Evolutionary conservation across 35 echinoderm and acorn worm genomes (phyloP), one percentile per base, ranked within the genome.

Genomic region (Nesometra sesokonis): DNA sequence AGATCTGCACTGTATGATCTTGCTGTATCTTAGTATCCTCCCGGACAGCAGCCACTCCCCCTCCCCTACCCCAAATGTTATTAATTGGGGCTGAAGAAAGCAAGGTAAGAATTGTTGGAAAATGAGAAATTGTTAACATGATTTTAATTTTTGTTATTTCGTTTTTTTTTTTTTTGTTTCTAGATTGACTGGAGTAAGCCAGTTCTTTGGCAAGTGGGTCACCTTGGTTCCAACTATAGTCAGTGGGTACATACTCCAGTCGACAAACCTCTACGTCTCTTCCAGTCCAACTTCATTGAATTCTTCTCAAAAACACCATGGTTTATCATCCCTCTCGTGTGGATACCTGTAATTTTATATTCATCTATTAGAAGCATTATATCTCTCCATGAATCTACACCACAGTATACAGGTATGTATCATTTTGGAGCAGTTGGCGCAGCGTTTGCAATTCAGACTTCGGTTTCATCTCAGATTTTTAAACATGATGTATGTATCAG

Each of bases 181-280:
- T 3, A 47, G 83, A 76, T 86, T 30, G 84, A 86, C 32, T 86
- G 77, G 33, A 57, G 17, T 8, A 67, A 86, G 32, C 84, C 84
- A 11, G 47, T 86, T 13, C 77, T 86, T 23, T 86, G 84, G 84
- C 84, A 86, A 77, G 84, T 76, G 32, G 17, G 33, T 32, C 32
- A 77, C 31, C 84, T 86, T 31, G 84, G 84, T 32, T 31, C 52
- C 30, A 86, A 86, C 11, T 86, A 86, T 29, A 76, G 77, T 33
- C 21, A 57, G 27, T 86, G 84, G 84, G 77, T 76, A 34, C 84
- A 86, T 76, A 46, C 34, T 13, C 84, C 84, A 0, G 46, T 86
- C 23, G 77, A 76, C 35, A 46, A 76, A 33, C 31, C 46, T 29
- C 13, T 86, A n/a, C 84, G 84, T 19, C 84, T 86, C 31, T 86